Percentiles rank a stretch among this genome's conserved stretches.
Evolutionary conservation across 2,888 invertebrate species (phyloP).

Genomic region (Drosophila mimetica): DNA sequence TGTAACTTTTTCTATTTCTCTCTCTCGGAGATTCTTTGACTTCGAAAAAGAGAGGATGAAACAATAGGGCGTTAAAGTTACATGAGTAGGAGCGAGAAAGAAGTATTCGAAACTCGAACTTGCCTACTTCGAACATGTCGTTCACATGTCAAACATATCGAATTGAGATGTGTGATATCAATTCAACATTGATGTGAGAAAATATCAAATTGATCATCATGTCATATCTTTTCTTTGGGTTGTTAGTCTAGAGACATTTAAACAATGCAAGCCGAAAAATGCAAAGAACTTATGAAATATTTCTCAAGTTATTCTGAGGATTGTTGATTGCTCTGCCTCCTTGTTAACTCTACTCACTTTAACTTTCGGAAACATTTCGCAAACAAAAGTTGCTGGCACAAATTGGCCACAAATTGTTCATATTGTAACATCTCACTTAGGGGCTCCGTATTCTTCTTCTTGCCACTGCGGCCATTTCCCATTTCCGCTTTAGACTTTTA

Average conservation of each 20-base stretch:
- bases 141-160: too few relatives aligned
- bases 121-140: too few relatives aligned
- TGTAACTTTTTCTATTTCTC: too few relatives aligned
- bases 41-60: too few relatives aligned
- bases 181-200: too few relatives aligned
- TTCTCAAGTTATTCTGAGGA: not conserved
- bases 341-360: slow-evolving; percentile 13
- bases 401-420: slow-evolving; percentile 61
- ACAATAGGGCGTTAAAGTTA: too few relatives aligned
- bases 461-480: slow-evolving; percentile 32
- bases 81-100: too few relatives aligned
- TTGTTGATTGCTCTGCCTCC: not conserved
- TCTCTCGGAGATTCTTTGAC: too few relatives aligned
- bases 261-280: not conserved
- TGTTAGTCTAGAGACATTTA: not conserved
- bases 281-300: not conserved
- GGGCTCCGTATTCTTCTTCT: slow-evolving; percentile 1
- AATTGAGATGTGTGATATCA: too few relatives aligned
- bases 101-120: too few relatives aligned
- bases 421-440: slow-evolving; percentile 62
- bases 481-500: slow-evolving; percentile 63
- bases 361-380: slow-evolving; percentile 17
- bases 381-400: slow-evolving; percentile 26
- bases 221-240: too few relatives aligned
- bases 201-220: too few relatives aligned